Evolutionary conservation across 92 coral and sea anemone genomes (phyloP), one percentile per base, ranked within the genome.

Genomic region (Parazoanthus swiftii): DNA sequence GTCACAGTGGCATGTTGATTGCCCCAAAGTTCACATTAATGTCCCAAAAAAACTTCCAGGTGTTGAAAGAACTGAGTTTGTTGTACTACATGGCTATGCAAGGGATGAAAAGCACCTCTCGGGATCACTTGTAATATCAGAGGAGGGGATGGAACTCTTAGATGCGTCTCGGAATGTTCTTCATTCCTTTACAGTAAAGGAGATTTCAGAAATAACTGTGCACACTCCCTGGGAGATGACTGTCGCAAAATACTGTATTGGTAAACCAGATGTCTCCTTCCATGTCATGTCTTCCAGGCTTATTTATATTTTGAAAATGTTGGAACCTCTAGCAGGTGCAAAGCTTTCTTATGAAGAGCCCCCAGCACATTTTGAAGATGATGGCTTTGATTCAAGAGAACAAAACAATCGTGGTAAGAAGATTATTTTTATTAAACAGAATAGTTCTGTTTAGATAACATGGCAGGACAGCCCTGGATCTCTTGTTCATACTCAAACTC

Each of bases 221-320:
- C 95, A 91, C 73, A 97, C 99, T 3, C 99, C 99, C 0, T 97
- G 95, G 95, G 98, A 95, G 85, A 78, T 95, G 89, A 88, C 94
- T 8, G 13, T 97, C n/a, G 74, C 89, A 14, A 92, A 92, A 76
- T 88, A 90, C 16, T 85, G 76, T 56, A 91, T 97, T 77, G 99
- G 99, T 25, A 89, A 95, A 63, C 90, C 92, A 81, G 98, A 89
- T 66, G 78, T 86, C n/a, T 84, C 89, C 78, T 92, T 92, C 56
- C 95, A 95, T 89, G 48, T 97, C 16, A 89, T 92, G 21, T 94
- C 99, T 10, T 95, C 99, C 36, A 94, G 94, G 39, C 91, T 97
- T 74, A 92, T 95, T 23, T 92, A 93, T 74, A 92, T 95, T 42
- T 90, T 97, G 38, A 91, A 93, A 65, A 88, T 90, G 11, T 89